A percentile compares a stretch with the other conserved stretches of the same genome.
phyloP scores from a whole-genome alignment of 2,888 invertebrate species.

The Parthenolecanium corni region DNA sequence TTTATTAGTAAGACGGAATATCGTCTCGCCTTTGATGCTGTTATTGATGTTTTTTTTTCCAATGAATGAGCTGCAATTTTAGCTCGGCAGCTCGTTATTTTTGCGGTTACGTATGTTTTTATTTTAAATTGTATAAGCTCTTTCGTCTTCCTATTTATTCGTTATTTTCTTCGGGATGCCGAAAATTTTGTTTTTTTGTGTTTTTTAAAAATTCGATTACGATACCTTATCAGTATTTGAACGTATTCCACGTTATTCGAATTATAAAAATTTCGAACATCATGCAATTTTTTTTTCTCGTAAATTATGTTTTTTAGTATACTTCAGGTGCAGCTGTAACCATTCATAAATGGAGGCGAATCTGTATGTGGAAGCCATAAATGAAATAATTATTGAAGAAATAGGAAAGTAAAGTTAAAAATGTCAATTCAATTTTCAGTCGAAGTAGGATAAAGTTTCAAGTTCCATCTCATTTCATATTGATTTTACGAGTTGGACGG shows the following conservation, averaged over 20 bases:
- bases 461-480: too few relatives aligned
- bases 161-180: slow-evolving; percentile 20
- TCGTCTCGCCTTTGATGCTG: background rate
- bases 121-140: slow-evolving; percentile 20
- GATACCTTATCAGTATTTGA: slow-evolving; percentile 11
- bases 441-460: too few relatives aligned
- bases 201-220: background rate
- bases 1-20: too few relatives aligned
- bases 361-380: too few relatives aligned
- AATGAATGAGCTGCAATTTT: background rate
- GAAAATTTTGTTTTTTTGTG: background rate
- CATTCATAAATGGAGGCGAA: too few relatives aligned
- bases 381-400: too few relatives aligned
- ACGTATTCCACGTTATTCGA: slow-evolving; percentile 25
- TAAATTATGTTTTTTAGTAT: too few relatives aligned
- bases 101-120: background rate
- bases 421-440: too few relatives aligned
- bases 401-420: too few relatives aligned
- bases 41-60: background rate
- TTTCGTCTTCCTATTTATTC: slow-evolving; percentile 27
- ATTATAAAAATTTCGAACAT: slow-evolving; percentile 12
- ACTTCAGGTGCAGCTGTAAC: too few relatives aligned
- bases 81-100: background rate
- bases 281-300: background rate
- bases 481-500: too few relatives aligned